Evolutionary conservation across 2,797 vertebrate species (phyloP).

Genomic region (Phoeniculus purpureus): DNA sequence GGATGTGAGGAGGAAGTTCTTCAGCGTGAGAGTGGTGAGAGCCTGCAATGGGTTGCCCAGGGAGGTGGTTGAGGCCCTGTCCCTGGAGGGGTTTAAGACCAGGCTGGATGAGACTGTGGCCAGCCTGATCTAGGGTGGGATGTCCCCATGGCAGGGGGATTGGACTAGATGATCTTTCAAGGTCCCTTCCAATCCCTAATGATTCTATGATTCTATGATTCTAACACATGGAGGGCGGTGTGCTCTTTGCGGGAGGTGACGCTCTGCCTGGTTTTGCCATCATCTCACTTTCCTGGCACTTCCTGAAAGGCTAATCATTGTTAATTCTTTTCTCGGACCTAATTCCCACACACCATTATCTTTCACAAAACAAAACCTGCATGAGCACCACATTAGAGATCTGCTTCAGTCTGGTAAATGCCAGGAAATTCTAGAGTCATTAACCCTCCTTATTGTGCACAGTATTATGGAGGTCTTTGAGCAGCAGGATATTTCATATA

Average conservation of each 20-base stretch:
- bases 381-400: not conserved
- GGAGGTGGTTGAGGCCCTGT: too few species aligned
- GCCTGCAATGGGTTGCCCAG: too few species aligned
- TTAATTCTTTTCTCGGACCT: slow-evolving; percentile 5
- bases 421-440: not conserved
- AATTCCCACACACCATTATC: slow-evolving; percentile 2
- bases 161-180: too few species aligned
- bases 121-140: too few species aligned
- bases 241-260: not conserved
- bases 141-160: too few species aligned
- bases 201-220: too few species aligned
- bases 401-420: not conserved
- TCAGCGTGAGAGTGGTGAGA: too few species aligned
- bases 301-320: not conserved
- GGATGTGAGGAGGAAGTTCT: too few species aligned
- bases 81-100: too few species aligned
- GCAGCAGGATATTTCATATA: slow-evolving; percentile 15
- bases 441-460: not conserved
- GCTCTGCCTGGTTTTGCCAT: not conserved
- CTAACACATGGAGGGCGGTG: not conserved
- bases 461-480: not conserved
- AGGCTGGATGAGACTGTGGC: too few species aligned
- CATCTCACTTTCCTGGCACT: not conserved
- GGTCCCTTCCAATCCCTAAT: too few species aligned
- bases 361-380: slow-evolving; percentile 24